Percentiles rank a stretch among this genome's conserved stretches.
phyloP scores from a whole-genome alignment of 2,797 vertebrate species.

The Anguilla pacifica region DNA sequence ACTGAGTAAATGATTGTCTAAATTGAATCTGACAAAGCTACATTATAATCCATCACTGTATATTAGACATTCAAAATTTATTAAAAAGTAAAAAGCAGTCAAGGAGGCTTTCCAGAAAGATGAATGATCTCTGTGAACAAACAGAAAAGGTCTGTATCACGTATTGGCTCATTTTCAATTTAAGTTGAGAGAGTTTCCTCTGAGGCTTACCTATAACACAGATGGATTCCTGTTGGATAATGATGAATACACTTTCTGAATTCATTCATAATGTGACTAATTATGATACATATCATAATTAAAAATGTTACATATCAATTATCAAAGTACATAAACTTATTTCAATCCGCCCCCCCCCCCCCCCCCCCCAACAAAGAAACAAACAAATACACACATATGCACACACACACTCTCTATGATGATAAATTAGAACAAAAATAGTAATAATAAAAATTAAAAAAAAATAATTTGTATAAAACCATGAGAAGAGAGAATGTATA shows the following conservation, averaged over 20 bases:
- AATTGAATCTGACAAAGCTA: conserved; percentile 79
- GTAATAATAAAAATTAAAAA: too few relatives aligned
- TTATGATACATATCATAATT: background rate
- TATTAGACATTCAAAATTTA: conserved; percentile 82
- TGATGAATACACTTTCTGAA: background rate
- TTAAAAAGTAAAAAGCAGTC: conserved; percentile 76
- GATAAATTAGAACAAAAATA: background rate
- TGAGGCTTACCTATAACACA: conserved; percentile 18
- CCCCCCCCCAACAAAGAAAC: too few relatives aligned
- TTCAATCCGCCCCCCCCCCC: too few relatives aligned
- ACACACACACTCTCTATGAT: background rate
- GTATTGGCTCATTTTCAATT: conserved; percentile 24
- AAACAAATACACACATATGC: too few relatives aligned
- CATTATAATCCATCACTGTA: conserved; percentile 81
- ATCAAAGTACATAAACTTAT: background rate
- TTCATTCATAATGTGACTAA: background rate
- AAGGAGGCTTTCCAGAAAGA: conserved; percentile 70
- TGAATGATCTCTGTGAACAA: conserved; percentile 72
- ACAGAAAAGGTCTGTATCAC: conserved; percentile 59
- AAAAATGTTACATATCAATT: background rate
- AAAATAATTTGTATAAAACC: background rate
- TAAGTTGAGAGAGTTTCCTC: background rate
- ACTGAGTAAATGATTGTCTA: conserved; percentile 75
- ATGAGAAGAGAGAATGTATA: background rate
- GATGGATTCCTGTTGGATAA: background rate